Conservation (phyloP, 2,888 invertebrate species). For the Harpalus rubripes region DNA sequence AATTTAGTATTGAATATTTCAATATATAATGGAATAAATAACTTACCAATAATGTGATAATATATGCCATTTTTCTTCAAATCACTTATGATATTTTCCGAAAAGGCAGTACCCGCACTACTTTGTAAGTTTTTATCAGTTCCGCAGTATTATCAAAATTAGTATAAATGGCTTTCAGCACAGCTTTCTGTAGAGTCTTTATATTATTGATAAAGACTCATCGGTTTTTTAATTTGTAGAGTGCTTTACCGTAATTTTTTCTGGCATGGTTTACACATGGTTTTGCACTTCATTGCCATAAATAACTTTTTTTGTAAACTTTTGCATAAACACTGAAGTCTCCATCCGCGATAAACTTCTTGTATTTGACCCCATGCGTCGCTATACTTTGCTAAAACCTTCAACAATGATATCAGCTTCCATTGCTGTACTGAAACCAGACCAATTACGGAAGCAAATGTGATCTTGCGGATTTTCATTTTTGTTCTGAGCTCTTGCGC, state of each 20-base stretch:
- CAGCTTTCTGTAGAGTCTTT: not conserved
- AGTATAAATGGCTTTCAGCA: not conserved
- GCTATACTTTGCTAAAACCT: constrained; percentile 72
- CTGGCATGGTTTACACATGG: constrained; percentile 73
- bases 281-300: constrained; percentile 71
- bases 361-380: constrained; percentile 72
- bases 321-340: constrained; percentile 72
- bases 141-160: not conserved
- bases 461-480: constrained; percentile 68
- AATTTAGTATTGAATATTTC: not conserved
- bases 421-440: constrained; percentile 72
- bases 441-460: constrained; percentile 73
- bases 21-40: not conserved
- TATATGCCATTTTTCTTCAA: not conserved
- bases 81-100: not conserved
- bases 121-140: not conserved
- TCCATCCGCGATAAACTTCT: constrained; percentile 73
- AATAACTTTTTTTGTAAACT: constrained; percentile 69
- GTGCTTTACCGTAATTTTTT: constrained; percentile 64
- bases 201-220: not conserved
- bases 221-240: constrained; percentile 65
- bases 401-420: constrained; percentile 73
- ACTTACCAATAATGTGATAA: not conserved
- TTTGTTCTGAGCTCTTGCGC: constrained; percentile 70
- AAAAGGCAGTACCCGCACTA: not conserved